Percentiles rank a stretch among this genome's conserved stretches.
phyloP scores from a whole-genome alignment of 2,888 invertebrate species.

The Polydesmus complanatus region DNA sequence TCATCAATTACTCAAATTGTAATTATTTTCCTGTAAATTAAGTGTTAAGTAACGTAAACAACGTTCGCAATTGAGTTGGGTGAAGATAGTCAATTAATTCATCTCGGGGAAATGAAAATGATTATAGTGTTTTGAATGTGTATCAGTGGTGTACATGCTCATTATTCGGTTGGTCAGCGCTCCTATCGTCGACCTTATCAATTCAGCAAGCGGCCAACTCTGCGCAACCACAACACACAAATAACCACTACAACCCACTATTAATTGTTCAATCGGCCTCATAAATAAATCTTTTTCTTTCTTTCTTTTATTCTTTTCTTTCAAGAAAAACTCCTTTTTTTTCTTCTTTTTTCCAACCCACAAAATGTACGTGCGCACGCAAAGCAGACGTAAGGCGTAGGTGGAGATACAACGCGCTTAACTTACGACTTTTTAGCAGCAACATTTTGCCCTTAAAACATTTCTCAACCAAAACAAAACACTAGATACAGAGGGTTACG shows the following conservation, averaged over 20 bases:
- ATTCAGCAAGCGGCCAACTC: background rate
- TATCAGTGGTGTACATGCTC: background rate
- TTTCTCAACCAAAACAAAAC: too few species aligned
- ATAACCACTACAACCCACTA: background rate
- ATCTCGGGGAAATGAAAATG: background rate
- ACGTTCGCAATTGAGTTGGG: too few species aligned
- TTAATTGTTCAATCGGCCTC: background rate
- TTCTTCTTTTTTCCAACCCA: too few species aligned
- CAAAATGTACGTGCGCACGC: background rate
- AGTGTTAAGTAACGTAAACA: too few species aligned
- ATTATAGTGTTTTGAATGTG: background rate
- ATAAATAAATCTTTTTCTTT: background rate
- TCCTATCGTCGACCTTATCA: background rate
- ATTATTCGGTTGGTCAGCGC: background rate
- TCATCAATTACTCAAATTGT: too few species aligned
- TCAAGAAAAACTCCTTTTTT: background rate
- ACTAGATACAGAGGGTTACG: too few species aligned
- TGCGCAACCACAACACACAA: background rate
- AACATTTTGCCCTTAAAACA: background rate
- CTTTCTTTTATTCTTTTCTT: too few species aligned
- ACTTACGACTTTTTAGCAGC: too few species aligned
- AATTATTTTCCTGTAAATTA: too few species aligned
- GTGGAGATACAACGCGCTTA: too few species aligned
- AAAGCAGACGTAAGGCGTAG: background rate
- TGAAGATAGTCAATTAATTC: background rate